phyloP scores from a whole-genome alignment of 92 coral and sea anemone species.

The Umimayanthus chanpuru region DNA sequence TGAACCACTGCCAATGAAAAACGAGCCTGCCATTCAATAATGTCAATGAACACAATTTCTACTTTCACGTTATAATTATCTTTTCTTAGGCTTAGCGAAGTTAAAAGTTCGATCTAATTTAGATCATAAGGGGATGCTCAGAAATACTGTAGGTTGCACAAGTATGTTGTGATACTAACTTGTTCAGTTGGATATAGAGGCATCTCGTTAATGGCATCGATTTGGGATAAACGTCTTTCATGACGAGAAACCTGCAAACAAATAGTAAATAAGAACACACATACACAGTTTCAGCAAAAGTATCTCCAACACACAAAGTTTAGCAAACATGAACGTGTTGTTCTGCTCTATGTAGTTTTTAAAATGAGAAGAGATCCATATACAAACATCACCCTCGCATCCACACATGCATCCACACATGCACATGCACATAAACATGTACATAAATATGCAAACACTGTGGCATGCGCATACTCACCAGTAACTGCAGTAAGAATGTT shows the following conservation, averaged over 20 bases:
- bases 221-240: constrained; percentile 92
- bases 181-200: constrained; percentile 97
- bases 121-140: neutral
- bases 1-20: too few species aligned
- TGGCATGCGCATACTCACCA: constrained; percentile 55
- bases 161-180: constrained; percentile 41
- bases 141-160: neutral
- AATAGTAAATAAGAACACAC: neutral
- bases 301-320: neutral
- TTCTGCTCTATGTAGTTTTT: too few species aligned
- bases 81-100: neutral
- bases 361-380: neutral
- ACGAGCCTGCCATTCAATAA: too few species aligned
- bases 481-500: constrained; percentile 84
- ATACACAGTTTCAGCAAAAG: neutral
- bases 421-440: constrained; percentile 25
- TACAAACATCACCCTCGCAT: neutral
- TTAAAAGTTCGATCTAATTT: neutral
- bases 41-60: neutral
- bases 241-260: constrained; percentile 88
- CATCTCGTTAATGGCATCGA: constrained; percentile 98
- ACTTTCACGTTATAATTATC: too few species aligned
- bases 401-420: neutral
- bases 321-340: too few species aligned
- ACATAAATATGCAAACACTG: neutral